Percentiles rank a stretch among this genome's conserved stretches.
Evolutionary conservation across 2,888 invertebrate species (phyloP).

Genomic region (Allygus modestus): DNA sequence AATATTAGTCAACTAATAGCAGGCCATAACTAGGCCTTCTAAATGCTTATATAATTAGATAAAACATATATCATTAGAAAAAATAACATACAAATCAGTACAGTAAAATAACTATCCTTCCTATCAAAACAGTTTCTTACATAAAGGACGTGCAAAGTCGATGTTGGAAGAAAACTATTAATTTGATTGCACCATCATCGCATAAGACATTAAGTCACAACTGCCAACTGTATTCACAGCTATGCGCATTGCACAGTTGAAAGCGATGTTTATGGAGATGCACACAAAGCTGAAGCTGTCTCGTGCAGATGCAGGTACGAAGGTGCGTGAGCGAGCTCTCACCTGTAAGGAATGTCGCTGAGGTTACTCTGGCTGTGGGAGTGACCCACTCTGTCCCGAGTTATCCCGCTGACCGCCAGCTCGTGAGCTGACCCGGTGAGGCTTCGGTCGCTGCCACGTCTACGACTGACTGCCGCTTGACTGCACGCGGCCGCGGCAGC

Average conservation of each 20-base stretch:
- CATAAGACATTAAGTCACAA: no score
- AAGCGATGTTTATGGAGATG: neutral
- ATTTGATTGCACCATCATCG: no score
- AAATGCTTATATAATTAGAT: no score
- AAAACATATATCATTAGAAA: no score
- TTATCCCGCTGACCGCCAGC: conserved; percentile 84
- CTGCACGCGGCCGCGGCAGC: conserved; percentile 74
- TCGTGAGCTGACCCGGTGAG: conserved; percentile 91
- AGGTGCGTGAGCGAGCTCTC: neutral
- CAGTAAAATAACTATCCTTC: no score
- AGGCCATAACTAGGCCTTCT: no score
- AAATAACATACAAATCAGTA: no score
- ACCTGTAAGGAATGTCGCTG: conserved; percentile 80
- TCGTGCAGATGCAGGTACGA: conserved; percentile 1
- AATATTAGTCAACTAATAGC: no score
- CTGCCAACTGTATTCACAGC: neutral
- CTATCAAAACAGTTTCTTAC: no score
- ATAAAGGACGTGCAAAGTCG: no score
- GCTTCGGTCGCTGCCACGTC: conserved; percentile 91
- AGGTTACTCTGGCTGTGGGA: conserved; percentile 95
- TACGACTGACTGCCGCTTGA: conserved; percentile 75
- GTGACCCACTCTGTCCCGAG: conserved; percentile 84
- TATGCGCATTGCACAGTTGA: neutral
- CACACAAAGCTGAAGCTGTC: conserved; percentile 8
- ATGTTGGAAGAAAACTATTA: no score